A percentile compares a stretch with the other conserved stretches of the same genome.
These are phyloP conservation scores for Xenentodon cancila DNA, from an alignment of 2,797 vertebrate genomes.

Conservation along the genomic window DNA sequence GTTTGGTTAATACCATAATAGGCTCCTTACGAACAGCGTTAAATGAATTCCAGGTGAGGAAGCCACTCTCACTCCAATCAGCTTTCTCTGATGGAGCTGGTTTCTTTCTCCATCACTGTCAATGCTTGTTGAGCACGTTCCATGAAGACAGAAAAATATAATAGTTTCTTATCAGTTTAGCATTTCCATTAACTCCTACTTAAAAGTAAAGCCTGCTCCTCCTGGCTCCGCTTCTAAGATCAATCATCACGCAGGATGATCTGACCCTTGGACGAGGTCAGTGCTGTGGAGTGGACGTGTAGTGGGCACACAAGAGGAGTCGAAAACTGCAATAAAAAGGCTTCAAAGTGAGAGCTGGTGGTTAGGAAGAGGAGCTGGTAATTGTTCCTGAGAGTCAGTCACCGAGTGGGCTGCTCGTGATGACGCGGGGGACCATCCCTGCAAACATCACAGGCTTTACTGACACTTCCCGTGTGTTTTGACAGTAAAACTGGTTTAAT, in stretches of 20 bases:
- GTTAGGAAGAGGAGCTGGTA: slow-evolving; percentile 69
- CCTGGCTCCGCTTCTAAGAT: not conserved
- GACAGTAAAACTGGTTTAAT: slow-evolving; percentile 35
- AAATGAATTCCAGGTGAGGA: too few relatives aligned
- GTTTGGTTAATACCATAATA: too few relatives aligned
- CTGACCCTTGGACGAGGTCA: slow-evolving; percentile 14
- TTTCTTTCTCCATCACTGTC: too few relatives aligned
- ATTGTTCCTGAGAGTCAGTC: slow-evolving; percentile 60
- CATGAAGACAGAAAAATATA: too few relatives aligned
- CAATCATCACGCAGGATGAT: not conserved
- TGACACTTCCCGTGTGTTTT: slow-evolving; percentile 30
- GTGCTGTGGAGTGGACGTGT: slow-evolving; percentile 34
- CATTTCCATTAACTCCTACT: not conserved
- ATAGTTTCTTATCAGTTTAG: not conserved
- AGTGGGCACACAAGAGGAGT: slow-evolving; percentile 46
- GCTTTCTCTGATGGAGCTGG: too few relatives aligned
- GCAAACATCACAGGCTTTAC: slow-evolving; percentile 30
- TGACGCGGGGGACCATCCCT: slow-evolving; percentile 39
- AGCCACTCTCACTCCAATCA: too few relatives aligned
- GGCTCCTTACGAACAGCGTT: too few relatives aligned
- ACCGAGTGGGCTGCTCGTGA: slow-evolving; percentile 56
- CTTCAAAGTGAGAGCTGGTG: slow-evolving; percentile 63
- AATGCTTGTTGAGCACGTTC: too few relatives aligned
- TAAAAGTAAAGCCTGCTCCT: not conserved
- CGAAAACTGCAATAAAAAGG: slow-evolving; percentile 42